A percentile compares a stretch with the other conserved stretches of the same genome.
Evolutionary conservation across 2,797 vertebrate species (phyloP).

Genomic region (Xiphorhynchus erythropygius): DNA sequence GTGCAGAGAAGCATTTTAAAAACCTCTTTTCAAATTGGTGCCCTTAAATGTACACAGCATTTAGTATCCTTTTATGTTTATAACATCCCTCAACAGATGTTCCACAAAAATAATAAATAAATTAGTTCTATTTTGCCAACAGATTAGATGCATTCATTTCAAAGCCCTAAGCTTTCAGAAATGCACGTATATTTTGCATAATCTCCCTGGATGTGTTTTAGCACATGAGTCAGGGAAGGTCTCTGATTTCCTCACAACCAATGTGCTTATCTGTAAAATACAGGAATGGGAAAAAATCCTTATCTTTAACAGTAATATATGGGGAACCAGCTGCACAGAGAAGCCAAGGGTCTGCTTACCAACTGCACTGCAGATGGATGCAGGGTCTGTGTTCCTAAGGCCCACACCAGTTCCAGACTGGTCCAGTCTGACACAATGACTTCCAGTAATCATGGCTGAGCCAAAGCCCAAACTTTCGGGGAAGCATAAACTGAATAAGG

Average conservation of each 20-base stretch:
- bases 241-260: neutral
- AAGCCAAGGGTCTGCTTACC: neutral
- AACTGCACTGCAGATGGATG: neutral
- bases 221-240: neutral
- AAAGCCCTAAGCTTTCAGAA: neutral
- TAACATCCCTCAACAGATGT: neutral
- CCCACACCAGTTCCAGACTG: neutral
- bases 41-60: neutral
- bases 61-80: neutral
- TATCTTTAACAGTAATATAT: neutral
- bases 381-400: neutral
- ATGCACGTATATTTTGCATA: neutral
- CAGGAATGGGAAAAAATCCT: neutral
- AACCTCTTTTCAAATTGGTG: neutral
- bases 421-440: neutral
- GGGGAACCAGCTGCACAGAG: neutral
- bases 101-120: neutral
- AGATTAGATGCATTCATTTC: neutral
- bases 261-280: neutral
- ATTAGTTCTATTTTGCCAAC: neutral
- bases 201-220: neutral
- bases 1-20: neutral
- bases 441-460: neutral
- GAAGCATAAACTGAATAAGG: neutral
- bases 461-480: neutral